Base-by-base conservation (phyloP, 2,797 vertebrate species). In the Picus viridis region DNA sequence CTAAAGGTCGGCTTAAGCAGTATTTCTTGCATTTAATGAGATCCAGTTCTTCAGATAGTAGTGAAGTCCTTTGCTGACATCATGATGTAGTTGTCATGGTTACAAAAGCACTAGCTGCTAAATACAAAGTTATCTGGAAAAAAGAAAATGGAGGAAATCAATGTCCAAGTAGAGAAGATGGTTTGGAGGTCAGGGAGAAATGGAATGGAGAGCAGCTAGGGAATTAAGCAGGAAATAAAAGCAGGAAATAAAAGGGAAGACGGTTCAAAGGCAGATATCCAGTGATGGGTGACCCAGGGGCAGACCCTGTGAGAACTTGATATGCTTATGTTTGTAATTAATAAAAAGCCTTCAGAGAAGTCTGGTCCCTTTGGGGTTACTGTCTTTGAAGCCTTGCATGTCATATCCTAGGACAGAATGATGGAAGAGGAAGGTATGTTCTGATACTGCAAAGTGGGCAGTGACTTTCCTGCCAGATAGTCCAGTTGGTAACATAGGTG, bases 61-160 rank as follows among this genome's bases (percentile, higher is more conserved):
- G 88, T 23, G 68, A 96, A 53, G 85, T 79, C 61, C 77, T 95
- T 90, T 88, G 88, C 83, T 93, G 92, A 94, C 74, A 75, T 65
- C 69, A 54, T 61, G 64, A 73, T 53, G 24, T 43, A 32, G 94
- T 94, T 96, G 94, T 71, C 95, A 90, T 96, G 91, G 95, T 94
- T 96, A 96, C 94, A 72, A 64, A 93, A 92, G 68, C 82, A 91
- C 59, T 45, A 61, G 83, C 78, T 94, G 83, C 75, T 95, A 92
- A 90, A 84, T 76, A 69, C 72, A 67, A 86, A 91, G 71, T 77
- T 77, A 64, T 75, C 68, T 64, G 83, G 79, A 77, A 43, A 84
- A 65, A 95, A 32, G 18, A 89, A 92, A 90, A 88, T 4, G 1
- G 76, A 51, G 57, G 71, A 93, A 86, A 88, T 69, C 47, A 26